Evolutionary conservation across 2,797 vertebrate genomes (phyloP).

Genomic region (Onychomys torridus): DNA sequence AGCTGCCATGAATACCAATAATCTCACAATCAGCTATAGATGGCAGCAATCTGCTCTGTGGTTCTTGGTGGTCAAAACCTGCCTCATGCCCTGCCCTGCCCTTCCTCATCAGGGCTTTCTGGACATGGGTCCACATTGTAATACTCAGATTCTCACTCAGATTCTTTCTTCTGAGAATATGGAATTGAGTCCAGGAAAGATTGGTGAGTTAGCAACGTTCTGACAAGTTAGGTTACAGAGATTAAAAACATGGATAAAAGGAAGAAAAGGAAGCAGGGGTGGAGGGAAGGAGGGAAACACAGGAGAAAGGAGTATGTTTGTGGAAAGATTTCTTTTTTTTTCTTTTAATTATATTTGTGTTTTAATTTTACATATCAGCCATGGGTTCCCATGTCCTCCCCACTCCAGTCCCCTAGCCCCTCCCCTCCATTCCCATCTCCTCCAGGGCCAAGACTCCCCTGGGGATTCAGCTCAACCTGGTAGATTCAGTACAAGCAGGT

Average conservation of each 20-base stretch:
- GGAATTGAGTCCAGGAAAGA: neutral
- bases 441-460: too few relatives aligned
- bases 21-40: neutral
- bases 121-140: neutral
- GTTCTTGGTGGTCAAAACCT: neutral
- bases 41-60: too few relatives aligned
- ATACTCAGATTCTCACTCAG: neutral
- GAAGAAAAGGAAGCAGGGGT: neutral
- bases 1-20: neutral
- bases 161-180: neutral
- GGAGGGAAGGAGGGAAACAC: neutral
- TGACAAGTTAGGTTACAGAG: neutral
- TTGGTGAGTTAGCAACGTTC: neutral
- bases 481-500: too few relatives aligned
- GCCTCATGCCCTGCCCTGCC: accelerated
- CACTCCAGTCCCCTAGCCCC: too few relatives aligned
- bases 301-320: neutral
- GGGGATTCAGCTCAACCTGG: too few relatives aligned
- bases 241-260: neutral
- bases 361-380: too few relatives aligned
- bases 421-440: too few relatives aligned
- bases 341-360: too few relatives aligned
- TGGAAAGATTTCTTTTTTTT: neutral
- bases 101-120: neutral
- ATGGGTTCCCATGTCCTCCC: too few relatives aligned